phyloP scores from a whole-genome alignment of 2,797 vertebrate species.

The Acrossocheilus wenchowensis region DNA sequence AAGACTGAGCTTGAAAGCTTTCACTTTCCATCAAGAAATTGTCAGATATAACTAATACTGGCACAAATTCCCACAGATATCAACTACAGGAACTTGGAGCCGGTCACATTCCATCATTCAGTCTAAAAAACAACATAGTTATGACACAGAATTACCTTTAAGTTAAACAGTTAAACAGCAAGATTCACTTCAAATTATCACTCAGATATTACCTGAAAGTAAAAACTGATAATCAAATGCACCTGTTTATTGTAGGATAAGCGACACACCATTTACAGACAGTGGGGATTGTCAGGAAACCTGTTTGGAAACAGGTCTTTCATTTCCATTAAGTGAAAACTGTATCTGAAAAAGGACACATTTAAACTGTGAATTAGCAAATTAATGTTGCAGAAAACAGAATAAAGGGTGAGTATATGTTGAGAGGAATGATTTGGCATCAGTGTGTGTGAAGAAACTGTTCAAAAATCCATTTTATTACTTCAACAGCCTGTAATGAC shows the following conservation, averaged over 20 bases:
- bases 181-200: not conserved
- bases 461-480: not conserved
- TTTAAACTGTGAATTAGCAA: not conserved
- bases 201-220: not conserved
- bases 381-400: not conserved
- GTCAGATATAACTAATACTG: not conserved
- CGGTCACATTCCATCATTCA: not conserved
- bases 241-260: not conserved
- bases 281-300: not conserved
- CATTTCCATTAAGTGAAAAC: not conserved
- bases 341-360: not conserved
- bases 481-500: slow-evolving; percentile 20
- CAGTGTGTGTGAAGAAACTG: not conserved
- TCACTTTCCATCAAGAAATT: not conserved
- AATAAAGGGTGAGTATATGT: slow-evolving; percentile 16
- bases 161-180: not conserved
- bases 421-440: not conserved
- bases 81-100: not conserved
- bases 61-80: not conserved
- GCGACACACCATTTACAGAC: not conserved
- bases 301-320: not conserved
- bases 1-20: not conserved
- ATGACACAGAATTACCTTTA: too few species aligned
- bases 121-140: not conserved
- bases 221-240: not conserved